A percentile compares a stretch with the other conserved stretches of the same genome.
Evolutionary conservation across 2,797 vertebrate species (phyloP).

Genomic region (Sebastes nivosus): DNA sequence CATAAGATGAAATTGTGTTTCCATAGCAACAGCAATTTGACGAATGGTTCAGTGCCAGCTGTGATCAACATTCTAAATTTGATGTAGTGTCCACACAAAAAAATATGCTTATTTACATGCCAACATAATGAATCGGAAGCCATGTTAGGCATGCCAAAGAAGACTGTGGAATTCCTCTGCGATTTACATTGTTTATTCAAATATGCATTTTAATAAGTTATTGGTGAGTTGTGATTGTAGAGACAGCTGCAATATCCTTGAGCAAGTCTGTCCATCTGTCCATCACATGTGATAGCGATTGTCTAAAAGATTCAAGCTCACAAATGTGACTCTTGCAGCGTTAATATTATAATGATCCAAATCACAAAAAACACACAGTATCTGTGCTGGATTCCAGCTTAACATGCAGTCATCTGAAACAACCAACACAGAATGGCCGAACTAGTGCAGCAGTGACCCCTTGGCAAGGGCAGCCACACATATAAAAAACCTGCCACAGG

Average conservation of each 20-base stretch:
- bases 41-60: slow-evolving; percentile 48
- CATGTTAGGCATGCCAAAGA: neutral
- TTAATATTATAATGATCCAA: too few relatives aligned
- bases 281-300: neutral
- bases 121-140: neutral
- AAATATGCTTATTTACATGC: slow-evolving; percentile 13
- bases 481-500: slow-evolving; percentile 67
- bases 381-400: slow-evolving; percentile 45
- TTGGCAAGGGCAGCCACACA: slow-evolving; percentile 75
- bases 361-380: slow-evolving; percentile 17
- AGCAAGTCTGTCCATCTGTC: slow-evolving; percentile 17
- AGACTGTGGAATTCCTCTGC: neutral
- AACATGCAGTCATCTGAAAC: slow-evolving; percentile 55
- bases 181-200: neutral
- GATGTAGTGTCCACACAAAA: slow-evolving; percentile 16
- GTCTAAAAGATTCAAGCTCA: neutral
- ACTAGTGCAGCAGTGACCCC: slow-evolving; percentile 65
- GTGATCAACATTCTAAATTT: slow-evolving; percentile 53
- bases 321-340: neutral
- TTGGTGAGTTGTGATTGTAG: neutral
- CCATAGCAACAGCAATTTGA: slow-evolving; percentile 71
- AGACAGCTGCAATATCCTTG: slow-evolving; percentile 1
- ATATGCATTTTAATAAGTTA: neutral
- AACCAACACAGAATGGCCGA: slow-evolving; percentile 41
- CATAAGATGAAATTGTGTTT: slow-evolving; percentile 58